Evolutionary conservation across 2,888 invertebrate species (phyloP), one percentile per base, ranked within the genome.

Genomic region (Phrixothrix hirtus): DNA sequence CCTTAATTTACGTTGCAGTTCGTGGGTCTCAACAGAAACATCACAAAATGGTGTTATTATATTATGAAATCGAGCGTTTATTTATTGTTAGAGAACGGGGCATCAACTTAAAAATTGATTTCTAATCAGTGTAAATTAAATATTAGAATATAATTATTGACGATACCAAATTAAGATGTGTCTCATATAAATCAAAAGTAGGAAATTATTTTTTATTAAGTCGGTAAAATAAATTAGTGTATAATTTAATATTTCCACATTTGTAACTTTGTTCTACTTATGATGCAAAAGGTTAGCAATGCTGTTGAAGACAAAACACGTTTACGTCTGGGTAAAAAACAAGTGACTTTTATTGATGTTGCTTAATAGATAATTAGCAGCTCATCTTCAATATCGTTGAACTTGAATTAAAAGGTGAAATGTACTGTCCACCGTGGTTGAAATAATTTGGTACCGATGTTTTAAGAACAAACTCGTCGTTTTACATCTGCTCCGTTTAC

Each of bases 221-320:
- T 21, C 21, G 11, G 26, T 38, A 26, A 38, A 38, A 25, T 14
- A 14, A 34, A 14, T 26, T 26, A 38, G 14, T 12, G 14, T 13
- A 25, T 38, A 38, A 38, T 25, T 38, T 26, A 38, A 11, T 38
- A 12, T 26, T 13, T 38, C 14, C 25, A 26, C 38, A 38, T 38
- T 38, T 12, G 25, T 25, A 13, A 21, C 14, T 38, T 38, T 38
- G 38, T 38, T 38, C 38, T 27, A 38, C 38, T 38, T 38, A 38
- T 38, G 25, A 26, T 38, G 26, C 13, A 25, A 38, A 38, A 38
- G 38, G 38, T 38, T 38, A 38, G 16, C 17, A 3, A n/a, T 17
- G 2, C 9, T 34, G 15, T 3, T 34, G 15, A 38, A 38, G 26
- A 36, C 21, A 36, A 38, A 26, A 26, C 26, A 38, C 38, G 27